Conservation (phyloP, 1,140 invertebrate genomes). For the Sinonovacula constricta region DNA sequence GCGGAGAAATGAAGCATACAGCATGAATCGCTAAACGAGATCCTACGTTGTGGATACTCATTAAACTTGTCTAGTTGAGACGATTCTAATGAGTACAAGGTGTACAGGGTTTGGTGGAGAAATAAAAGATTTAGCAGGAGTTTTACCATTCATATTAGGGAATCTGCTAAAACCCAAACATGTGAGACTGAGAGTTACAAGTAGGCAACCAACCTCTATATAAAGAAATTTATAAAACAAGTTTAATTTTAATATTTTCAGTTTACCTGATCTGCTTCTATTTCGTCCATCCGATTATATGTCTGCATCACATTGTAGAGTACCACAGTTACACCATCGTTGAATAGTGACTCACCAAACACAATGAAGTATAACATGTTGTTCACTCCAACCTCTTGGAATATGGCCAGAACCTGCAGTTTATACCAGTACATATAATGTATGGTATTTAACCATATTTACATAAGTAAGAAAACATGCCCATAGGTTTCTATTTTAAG, state of each 20-base stretch:
- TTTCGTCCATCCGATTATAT: slow-evolving; percentile 64
- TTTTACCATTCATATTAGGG: neutral
- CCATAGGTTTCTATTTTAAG: no score
- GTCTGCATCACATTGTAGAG: slow-evolving; percentile 74
- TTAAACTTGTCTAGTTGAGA: no score
- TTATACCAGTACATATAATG: neutral
- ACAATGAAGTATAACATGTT: slow-evolving; percentile 99
- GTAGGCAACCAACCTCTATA: neutral
- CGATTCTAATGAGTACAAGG: no score
- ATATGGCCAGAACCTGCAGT: slow-evolving; percentile 91
- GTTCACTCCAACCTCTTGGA: slow-evolving; percentile 99
- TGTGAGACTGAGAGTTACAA: neutral
- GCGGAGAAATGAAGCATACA: no score
- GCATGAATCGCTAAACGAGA: no score
- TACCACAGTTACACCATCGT: slow-evolving; percentile 81
- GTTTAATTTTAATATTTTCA: neutral
- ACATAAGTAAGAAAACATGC: no score
- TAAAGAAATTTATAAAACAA: neutral
- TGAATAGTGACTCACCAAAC: slow-evolving; percentile 99
- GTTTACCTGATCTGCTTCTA: slow-evolving; percentile 54
- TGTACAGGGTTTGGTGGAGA: no score
- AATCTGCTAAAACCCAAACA: neutral
- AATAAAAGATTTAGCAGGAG: no score
- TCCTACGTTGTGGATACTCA: neutral
- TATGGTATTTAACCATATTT: no score